Conservation (phyloP, 2,113 vertebrate species). For the Prochilodus magdalenae region DNA sequence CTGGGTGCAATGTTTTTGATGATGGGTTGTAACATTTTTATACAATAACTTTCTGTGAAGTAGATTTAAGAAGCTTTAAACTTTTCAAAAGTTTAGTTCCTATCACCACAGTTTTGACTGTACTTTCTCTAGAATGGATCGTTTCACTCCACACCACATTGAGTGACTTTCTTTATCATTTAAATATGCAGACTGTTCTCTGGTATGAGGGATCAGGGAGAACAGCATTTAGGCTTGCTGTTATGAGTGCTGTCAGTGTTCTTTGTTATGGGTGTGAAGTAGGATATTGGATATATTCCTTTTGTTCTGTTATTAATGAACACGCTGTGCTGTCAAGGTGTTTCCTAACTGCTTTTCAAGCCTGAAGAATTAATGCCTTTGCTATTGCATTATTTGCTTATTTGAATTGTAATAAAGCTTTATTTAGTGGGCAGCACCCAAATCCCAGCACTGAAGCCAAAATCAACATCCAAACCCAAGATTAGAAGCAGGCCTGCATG, state of each 20-base stretch:
- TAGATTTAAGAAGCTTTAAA: no score
- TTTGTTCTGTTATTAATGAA: slow-evolving; percentile 9
- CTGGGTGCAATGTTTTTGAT: no score
- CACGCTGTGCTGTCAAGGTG: not conserved
- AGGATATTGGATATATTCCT: not conserved
- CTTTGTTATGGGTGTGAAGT: not conserved
- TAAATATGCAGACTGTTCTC: not conserved
- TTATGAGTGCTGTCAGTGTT: not conserved
- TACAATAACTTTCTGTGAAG: no score
- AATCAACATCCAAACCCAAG: not conserved
- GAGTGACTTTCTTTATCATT: not conserved
- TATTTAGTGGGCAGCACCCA: not conserved
- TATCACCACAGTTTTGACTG: no score
- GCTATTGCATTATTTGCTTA: not conserved
- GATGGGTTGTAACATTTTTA: not conserved
- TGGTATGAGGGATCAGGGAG: not conserved
- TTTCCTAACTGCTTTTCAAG: slow-evolving; percentile 13
- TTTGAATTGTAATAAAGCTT: slow-evolving; percentile 20
- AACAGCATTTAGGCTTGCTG: not conserved
- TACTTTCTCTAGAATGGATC: not conserved
- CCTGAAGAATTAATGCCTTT: not conserved
- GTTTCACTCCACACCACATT: not conserved
- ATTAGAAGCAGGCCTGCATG: not conserved
- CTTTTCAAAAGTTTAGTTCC: no score
- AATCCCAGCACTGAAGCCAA: not conserved